Evolutionary conservation across 2,888 invertebrate genomes (phyloP).

Genomic region (Apamea epomidion): DNA sequence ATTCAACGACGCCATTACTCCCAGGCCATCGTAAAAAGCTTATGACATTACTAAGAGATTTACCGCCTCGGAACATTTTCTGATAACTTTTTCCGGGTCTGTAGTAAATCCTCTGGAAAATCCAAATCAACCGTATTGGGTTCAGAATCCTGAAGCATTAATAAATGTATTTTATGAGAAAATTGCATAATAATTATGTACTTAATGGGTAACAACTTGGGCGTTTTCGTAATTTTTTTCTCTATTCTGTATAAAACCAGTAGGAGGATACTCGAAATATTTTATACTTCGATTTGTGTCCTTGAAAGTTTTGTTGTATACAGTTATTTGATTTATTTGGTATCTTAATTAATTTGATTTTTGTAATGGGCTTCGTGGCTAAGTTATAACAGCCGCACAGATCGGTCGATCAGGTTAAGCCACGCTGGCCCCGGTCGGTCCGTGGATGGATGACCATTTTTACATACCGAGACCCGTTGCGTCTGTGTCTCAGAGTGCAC

Average conservation of each 20-base stretch:
- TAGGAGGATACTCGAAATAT: neutral
- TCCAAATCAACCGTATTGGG: constrained; percentile 6
- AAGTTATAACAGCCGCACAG: neutral
- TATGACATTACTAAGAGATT: constrained; percentile 25
- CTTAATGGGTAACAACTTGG: constrained; percentile 1
- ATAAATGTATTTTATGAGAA: constrained; percentile 13
- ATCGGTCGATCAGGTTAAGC: neutral
- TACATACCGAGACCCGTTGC: neutral
- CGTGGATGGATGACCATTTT: neutral
- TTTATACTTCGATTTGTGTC: neutral
- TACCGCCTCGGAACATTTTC: constrained; percentile 29
- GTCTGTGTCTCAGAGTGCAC: too few relatives aligned
- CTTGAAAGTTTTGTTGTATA: neutral
- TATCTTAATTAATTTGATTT: too few relatives aligned
- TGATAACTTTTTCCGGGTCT: constrained; percentile 23
- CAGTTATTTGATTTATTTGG: neutral
- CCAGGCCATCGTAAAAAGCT: constrained; percentile 17
- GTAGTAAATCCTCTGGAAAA: constrained; percentile 24
- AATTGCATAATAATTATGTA: constrained; percentile 16
- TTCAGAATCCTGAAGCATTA: constrained; percentile 1
- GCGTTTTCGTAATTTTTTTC: neutral
- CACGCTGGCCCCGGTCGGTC: neutral
- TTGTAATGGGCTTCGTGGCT: neutral
- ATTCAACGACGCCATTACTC: constrained; percentile 9
- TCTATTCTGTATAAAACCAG: neutral